These are phyloP conservation scores for Ophion slaviceki DNA, from an alignment of 2,888 invertebrate genomes.

Conservation along the genomic window DNA sequence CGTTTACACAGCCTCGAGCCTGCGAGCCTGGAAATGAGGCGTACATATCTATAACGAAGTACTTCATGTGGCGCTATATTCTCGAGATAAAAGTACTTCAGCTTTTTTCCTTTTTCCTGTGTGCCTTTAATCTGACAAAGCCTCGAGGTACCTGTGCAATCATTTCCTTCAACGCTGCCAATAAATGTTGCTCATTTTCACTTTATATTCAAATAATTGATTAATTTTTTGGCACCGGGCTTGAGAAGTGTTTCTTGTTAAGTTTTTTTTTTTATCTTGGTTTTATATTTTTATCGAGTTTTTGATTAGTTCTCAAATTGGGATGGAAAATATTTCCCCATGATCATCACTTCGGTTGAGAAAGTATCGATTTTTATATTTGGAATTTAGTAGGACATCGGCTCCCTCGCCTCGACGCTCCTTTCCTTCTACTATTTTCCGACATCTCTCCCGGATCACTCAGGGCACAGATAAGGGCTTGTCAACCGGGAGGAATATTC, in stretches of 20 bases:
- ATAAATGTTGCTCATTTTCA: neutral
- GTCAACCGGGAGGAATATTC: neutral
- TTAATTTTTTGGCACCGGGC: too few relatives aligned
- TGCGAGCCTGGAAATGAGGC: neutral
- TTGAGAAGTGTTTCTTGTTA: too few relatives aligned
- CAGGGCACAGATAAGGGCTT: conserved; percentile 15
- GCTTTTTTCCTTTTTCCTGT: neutral
- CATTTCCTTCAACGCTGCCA: neutral
- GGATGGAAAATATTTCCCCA: too few relatives aligned
- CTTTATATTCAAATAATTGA: neutral
- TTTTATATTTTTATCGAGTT: too few relatives aligned
- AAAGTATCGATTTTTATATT: neutral
- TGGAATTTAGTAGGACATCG: neutral
- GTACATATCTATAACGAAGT: conserved; percentile 49
- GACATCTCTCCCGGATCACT: neutral
- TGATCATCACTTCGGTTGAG: too few relatives aligned
- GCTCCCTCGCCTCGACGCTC: too few relatives aligned
- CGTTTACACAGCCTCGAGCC: neutral
- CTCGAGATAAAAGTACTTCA: neutral
- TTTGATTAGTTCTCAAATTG: too few relatives aligned
- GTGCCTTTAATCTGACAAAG: neutral
- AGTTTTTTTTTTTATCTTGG: too few relatives aligned
- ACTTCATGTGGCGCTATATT: conserved; percentile 18
- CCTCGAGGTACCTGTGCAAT: neutral
- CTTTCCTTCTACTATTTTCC: neutral